These are phyloP conservation scores for Bufo gargarizans DNA, from an alignment of 2,113 vertebrate genomes.

Conservation along the genomic window DNA sequence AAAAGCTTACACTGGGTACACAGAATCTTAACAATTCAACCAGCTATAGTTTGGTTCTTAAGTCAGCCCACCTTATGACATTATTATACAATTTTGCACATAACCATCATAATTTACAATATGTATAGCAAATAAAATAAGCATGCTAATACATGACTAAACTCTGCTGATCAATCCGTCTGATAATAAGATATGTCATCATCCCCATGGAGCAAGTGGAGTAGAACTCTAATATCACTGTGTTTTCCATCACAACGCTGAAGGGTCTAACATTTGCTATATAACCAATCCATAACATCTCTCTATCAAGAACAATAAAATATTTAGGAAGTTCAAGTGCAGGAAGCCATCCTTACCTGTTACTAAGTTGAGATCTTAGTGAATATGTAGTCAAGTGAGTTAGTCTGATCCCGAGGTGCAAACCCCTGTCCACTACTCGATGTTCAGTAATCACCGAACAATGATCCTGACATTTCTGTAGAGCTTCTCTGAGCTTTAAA, in stretches of 20 bases:
- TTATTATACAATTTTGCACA: not conserved
- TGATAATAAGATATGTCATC: not conserved
- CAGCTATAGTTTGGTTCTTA: not conserved
- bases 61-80: not conserved
- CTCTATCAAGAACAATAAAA: not conserved
- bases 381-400: constrained; percentile 58
- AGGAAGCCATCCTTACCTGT: constrained; percentile 66
- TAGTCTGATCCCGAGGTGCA: constrained; percentile 58
- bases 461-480: constrained; percentile 61
- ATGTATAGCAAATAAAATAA: not conserved
- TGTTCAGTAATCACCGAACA: constrained; percentile 61
- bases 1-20: not conserved
- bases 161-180: not conserved
- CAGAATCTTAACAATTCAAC: not conserved
- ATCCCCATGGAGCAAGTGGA: not conserved
- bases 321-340: constrained; percentile 43
- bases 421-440: constrained; percentile 58
- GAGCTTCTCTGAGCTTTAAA: constrained; percentile 62
- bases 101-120: not conserved
- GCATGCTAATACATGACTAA: not conserved
- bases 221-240: not conserved
- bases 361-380: constrained; percentile 63
- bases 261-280: not conserved
- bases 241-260: not conserved
- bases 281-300: not conserved